Evolutionary conservation across 2,888 invertebrate genomes (phyloP).

Genomic region (Drosophila emarginata): DNA sequence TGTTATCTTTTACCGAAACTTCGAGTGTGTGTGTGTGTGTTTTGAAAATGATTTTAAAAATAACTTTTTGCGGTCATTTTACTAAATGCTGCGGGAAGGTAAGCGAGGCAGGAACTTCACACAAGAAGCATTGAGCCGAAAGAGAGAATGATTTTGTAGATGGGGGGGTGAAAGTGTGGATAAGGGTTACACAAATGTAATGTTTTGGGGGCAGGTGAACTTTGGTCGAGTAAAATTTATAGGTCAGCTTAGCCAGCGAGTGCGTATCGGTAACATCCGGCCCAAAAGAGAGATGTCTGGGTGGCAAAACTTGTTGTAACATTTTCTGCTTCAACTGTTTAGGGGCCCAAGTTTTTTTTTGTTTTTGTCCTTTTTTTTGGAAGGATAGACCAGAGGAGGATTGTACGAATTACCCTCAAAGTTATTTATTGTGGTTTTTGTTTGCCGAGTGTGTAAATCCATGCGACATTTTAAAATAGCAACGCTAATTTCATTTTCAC

Average conservation of each 20-base stretch:
- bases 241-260: constrained; percentile 50
- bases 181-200: constrained; percentile 14
- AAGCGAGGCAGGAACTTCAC: constrained; percentile 2
- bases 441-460: constrained; percentile 19
- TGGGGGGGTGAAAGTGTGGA: background rate
- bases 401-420: constrained; percentile 19
- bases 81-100: constrained; percentile 57
- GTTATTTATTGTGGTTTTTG: constrained; percentile 54
- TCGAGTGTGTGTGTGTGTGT: constrained; percentile 16
- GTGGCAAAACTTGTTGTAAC: constrained; percentile 23
- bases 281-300: constrained; percentile 13
- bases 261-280: constrained; percentile 23
- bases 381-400: constrained; percentile 9
- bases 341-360: constrained; percentile 15
- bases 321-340: constrained; percentile 36
- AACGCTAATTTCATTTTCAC: constrained; percentile 43
- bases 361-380: background rate
- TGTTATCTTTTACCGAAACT: constrained; percentile 57
- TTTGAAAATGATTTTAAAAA: constrained; percentile 66
- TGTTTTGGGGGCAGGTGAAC: background rate
- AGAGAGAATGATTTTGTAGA: background rate
- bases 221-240: constrained; percentile 42
- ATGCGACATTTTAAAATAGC: constrained; percentile 49
- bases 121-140: constrained; percentile 35
- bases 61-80: constrained; percentile 72